Evolutionary conservation across 2,888 invertebrate genomes (phyloP).

Genomic region (Piscicola geometra): DNA sequence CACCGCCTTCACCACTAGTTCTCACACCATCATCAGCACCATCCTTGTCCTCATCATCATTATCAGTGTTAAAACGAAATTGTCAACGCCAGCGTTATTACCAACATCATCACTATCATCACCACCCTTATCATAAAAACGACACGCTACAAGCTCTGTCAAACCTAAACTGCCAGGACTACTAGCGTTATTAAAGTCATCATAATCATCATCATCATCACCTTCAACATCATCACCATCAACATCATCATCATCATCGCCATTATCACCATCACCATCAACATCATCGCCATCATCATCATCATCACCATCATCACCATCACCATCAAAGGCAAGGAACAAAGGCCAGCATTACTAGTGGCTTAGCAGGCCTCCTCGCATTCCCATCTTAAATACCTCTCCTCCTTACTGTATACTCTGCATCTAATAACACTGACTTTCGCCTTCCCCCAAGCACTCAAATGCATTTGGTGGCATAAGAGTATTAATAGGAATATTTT

Average conservation of each 20-base stretch:
- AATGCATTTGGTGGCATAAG: too few species aligned
- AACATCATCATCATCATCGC: constrained; percentile 20
- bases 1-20: too few species aligned
- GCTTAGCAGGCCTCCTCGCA: too few species aligned
- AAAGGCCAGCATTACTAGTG: too few species aligned
- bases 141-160: too few species aligned
- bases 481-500: too few species aligned
- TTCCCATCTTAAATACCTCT: too few species aligned
- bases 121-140: constrained; percentile 4
- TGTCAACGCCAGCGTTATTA: too few species aligned
- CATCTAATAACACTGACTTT: too few species aligned
- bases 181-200: neutral
- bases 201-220: constrained; percentile 16
- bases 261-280: constrained; percentile 32
- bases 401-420: too few species aligned
- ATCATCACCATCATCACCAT: constrained; percentile 8
- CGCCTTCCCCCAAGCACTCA: too few species aligned
- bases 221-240: constrained; percentile 10
- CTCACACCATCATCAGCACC: constrained; percentile 2
- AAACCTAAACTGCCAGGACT: neutral
- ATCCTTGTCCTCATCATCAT: constrained; percentile 1
- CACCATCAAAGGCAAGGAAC: neutral
- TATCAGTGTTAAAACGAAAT: neutral
- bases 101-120: too few species aligned
- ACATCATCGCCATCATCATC: constrained; percentile 17